Base-by-base conservation (phyloP, 2,113 vertebrate species). In the Arenaria interpres region DNA sequence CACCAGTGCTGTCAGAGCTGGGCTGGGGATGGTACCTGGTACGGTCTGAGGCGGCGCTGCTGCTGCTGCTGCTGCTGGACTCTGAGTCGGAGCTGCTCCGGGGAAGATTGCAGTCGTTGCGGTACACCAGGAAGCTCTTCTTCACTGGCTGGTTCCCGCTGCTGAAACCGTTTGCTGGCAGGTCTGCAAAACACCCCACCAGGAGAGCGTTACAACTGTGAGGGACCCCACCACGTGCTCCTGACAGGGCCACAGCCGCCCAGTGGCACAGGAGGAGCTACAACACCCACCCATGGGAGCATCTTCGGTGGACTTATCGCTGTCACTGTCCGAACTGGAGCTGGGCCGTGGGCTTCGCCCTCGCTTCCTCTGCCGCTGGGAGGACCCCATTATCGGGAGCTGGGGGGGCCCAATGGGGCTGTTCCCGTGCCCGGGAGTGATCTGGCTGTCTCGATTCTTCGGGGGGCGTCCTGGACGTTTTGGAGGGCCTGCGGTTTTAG, bases 51-150 rank as follows among this genome's bases (percentile, higher is more conserved):
- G 99, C 99, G 0, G 99, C 99, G 0, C 99, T 99, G 98, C 99
- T 99, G 97, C 99, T 99, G 98, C 99, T 99, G 97, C 98, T 99
- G 98, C 98, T 99, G 93, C 99, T 99, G 91, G 99, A 99, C 94
- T 99, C 99, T 0, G 99, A 99, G 97, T 99, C 99, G 0, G 99
- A 99, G 97, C 99, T 99, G 96, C 99, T 99, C 9, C 99, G 99
- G 33, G 99, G 99, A 37, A 99, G 99, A 63, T 98, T 99, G 92
- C 99, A 98, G 97, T 99, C 99, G 1, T 98, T 99, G 45, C 99
- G 98, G 97, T 99, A 99, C 37, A 99, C 99, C 21, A 99, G 98
- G 98, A 99, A 99, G 95, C 99, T 99, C 97, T 99, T 99, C 12
- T 99, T 99, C 71, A 99, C 99, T 0, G 99, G 99, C 97, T 99